Conservation (phyloP, 2,888 invertebrate species). For the Tetrapedia diversipes region DNA sequence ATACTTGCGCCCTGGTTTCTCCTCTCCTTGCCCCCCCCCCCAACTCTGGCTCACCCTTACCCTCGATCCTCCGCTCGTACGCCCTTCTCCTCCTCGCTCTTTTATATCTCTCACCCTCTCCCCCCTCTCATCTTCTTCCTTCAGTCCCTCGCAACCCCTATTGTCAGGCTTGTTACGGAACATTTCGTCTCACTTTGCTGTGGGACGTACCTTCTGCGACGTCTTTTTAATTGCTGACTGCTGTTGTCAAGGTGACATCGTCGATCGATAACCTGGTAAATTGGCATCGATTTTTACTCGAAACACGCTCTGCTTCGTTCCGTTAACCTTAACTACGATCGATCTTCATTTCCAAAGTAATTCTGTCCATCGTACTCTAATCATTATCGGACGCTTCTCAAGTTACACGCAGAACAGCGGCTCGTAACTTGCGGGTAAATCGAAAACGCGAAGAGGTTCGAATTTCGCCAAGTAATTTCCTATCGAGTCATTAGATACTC, state of each 20-base stretch:
- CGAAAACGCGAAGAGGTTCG: background rate
- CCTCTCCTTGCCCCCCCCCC: slow-evolving; percentile 57
- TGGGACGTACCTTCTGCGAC: slow-evolving; percentile 17
- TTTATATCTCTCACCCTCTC: background rate
- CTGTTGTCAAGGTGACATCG: slow-evolving; percentile 26
- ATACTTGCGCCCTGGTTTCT: slow-evolving; percentile 79
- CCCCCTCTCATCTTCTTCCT: background rate
- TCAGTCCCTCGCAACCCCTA: slow-evolving; percentile 7
- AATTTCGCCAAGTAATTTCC: background rate
- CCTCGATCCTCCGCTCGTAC: slow-evolving; percentile 33
- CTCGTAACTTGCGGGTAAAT: too few species aligned
- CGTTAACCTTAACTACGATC: too few species aligned
- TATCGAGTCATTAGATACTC: too few species aligned
- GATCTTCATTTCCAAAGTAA: too few species aligned
- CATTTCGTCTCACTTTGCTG: slow-evolving; percentile 54
- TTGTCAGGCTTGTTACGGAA: slow-evolving; percentile 47
- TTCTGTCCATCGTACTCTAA: too few species aligned
- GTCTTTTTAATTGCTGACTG: slow-evolving; percentile 25
- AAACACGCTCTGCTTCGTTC: too few species aligned
- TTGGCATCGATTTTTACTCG: background rate
- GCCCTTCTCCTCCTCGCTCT: slow-evolving; percentile 33
- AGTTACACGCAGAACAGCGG: too few species aligned
- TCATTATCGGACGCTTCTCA: too few species aligned
- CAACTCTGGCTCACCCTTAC: slow-evolving; percentile 36
- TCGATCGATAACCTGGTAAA: background rate